Evolutionary conservation across 2,113 vertebrate species (phyloP).

Genomic region (Ranitomeya imitator): DNA sequence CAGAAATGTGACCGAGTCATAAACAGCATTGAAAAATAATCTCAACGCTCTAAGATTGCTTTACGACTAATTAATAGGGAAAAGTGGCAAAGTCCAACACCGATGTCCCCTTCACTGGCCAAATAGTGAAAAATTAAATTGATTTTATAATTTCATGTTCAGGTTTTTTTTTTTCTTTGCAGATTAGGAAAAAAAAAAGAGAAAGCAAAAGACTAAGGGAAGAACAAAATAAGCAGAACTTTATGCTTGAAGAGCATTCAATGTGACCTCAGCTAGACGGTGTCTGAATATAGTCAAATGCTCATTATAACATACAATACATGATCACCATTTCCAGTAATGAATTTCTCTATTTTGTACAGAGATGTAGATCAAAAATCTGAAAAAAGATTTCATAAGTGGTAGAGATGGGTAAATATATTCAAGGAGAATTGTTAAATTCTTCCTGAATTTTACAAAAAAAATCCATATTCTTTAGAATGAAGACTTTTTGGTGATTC

Average conservation of each 20-base stretch:
- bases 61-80: not conserved
- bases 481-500: too few relatives aligned
- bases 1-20: not conserved
- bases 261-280: not conserved
- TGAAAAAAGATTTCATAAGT: not conserved
- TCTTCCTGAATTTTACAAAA: too few relatives aligned
- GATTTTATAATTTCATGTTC: not conserved
- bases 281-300: not conserved
- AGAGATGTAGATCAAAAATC: not conserved
- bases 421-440: too few relatives aligned
- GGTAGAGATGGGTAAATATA: too few relatives aligned
- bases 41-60: not conserved
- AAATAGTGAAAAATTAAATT: not conserved
- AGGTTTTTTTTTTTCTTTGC: not conserved
- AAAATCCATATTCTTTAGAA: too few relatives aligned
- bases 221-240: not conserved
- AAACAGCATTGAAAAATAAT: constrained; percentile 30
- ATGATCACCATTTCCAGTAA: not conserved
- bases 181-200: not conserved
- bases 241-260: not conserved
- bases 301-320: not conserved
- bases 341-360: not conserved
- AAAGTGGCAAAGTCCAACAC: not conserved
- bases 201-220: not conserved
- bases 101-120: not conserved